These are phyloP conservation scores for Allygus modestus DNA, from an alignment of 2,888 invertebrate species.

Conservation along the genomic window DNA sequence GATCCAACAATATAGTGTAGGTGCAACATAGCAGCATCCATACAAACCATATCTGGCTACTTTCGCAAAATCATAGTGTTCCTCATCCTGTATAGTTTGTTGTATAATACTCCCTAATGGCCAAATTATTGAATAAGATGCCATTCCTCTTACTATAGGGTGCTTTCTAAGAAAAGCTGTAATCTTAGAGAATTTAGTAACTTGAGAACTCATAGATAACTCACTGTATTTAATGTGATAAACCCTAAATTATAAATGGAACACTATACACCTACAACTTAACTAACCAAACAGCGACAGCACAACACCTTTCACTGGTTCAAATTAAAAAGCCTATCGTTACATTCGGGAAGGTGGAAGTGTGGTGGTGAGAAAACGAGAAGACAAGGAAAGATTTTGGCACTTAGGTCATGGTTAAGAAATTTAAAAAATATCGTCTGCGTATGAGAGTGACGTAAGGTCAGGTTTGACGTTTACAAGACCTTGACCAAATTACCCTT, in stretches of 20 bases:
- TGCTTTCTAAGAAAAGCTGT: constrained; percentile 74
- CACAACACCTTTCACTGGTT: not conserved
- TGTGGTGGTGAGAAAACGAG: not conserved
- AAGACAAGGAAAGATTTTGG: constrained; percentile 12
- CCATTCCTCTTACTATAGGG: constrained; percentile 78
- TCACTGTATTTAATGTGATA: not conserved
- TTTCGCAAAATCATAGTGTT: constrained; percentile 69
- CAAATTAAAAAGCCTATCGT: not conserved
- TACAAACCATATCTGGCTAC: constrained; percentile 70
- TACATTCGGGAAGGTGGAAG: not conserved
- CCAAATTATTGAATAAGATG: constrained; percentile 79
- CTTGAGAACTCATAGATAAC: constrained; percentile 9
- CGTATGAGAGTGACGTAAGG: not conserved
- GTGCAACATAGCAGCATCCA: constrained; percentile 71
- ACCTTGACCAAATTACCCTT: not conserved
- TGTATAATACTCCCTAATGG: constrained; percentile 79
- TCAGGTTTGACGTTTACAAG: not conserved
- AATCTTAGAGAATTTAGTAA: constrained; percentile 35
- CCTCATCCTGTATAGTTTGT: constrained; percentile 76
- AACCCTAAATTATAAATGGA: not conserved
- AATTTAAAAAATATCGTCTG: constrained; percentile 41
- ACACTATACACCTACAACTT: not conserved
- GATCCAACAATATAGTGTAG: constrained; percentile 74
- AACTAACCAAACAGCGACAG: not conserved
- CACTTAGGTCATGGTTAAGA: constrained; percentile 15